Evolutionary conservation across 2,888 invertebrate species (phyloP).

Genomic region (Sinotaia quadrata): DNA sequence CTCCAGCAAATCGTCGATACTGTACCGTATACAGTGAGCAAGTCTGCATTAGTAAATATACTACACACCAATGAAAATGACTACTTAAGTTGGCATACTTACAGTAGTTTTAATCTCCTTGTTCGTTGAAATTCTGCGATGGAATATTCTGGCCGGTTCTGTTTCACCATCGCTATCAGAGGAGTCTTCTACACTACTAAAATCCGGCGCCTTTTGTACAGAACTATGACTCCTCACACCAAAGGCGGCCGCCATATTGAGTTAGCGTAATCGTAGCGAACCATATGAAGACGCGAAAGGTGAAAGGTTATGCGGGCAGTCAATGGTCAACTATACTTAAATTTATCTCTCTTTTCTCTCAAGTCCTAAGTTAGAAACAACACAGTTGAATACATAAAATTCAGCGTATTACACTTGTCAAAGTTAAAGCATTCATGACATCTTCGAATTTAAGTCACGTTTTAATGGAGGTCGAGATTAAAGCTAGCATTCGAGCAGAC

Average conservation of each 20-base stretch:
- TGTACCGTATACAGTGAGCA: neutral
- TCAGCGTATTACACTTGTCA: too few relatives aligned
- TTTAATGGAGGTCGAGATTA: too few relatives aligned
- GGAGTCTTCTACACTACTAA: slow-evolving; percentile 75
- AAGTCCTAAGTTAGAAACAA: too few relatives aligned
- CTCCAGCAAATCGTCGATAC: neutral
- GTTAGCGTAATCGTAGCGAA: slow-evolving; percentile 17
- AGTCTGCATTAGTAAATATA: slow-evolving; percentile 4
- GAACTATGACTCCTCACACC: slow-evolving; percentile 38
- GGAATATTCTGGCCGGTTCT: slow-evolving; percentile 83
- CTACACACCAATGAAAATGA: neutral
- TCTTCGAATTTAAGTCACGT: too few relatives aligned
- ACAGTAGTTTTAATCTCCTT: slow-evolving; percentile 87
- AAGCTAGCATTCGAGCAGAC: too few relatives aligned
- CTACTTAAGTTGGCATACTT: slow-evolving; percentile 69
- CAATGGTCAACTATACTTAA: too few relatives aligned
- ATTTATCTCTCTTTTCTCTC: too few relatives aligned
- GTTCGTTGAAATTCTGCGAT: slow-evolving; percentile 86
- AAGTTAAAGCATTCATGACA: too few relatives aligned
- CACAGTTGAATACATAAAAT: too few relatives aligned
- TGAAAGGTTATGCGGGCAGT: slow-evolving; percentile 29
- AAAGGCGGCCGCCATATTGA: slow-evolving; percentile 55
- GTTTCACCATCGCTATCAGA: slow-evolving; percentile 89
- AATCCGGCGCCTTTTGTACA: slow-evolving; percentile 47
- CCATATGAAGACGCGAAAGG: slow-evolving; percentile 27